These are phyloP conservation scores for Gyps fulvus DNA, from an alignment of 2,113 vertebrate genomes.

Conservation along the genomic window DNA sequence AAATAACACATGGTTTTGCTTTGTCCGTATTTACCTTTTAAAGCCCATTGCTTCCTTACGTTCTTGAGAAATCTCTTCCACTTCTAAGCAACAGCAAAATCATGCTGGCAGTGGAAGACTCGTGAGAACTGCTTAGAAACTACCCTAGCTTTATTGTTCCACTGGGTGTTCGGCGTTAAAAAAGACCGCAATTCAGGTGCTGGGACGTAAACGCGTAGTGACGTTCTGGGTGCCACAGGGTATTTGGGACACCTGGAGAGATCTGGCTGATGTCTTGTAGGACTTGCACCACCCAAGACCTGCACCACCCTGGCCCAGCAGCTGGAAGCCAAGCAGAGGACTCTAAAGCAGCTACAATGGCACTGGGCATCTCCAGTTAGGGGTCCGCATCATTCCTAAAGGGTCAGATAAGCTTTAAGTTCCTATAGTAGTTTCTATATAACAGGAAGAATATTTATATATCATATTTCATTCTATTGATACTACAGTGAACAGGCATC, in stretches of 20 bases:
- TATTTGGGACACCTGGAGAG: not conserved
- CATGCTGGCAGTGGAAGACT: not conserved
- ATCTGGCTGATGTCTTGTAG: not conserved
- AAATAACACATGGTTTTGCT: not conserved
- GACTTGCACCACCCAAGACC: not conserved
- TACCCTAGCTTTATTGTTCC: not conserved
- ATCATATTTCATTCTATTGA: not conserved
- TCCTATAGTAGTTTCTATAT: not conserved
- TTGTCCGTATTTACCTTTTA: not conserved
- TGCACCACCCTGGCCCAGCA: not conserved
- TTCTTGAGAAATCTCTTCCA: not conserved
- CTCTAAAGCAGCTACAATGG: not conserved
- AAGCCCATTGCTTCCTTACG: not conserved
- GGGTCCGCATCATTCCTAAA: not conserved
- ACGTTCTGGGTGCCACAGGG: not conserved
- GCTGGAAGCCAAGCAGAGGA: not conserved
- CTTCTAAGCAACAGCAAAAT: not conserved
- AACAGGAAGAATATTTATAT: not conserved
- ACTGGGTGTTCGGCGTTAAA: not conserved
- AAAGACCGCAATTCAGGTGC: not conserved
- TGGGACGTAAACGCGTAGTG: rapidly evolving
- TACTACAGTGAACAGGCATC: not conserved
- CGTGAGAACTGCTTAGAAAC: not conserved
- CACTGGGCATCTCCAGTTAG: not conserved
- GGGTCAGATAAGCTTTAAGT: not conserved